These are phyloP conservation scores for Dermochelys coriacea DNA, from an alignment of 2,797 vertebrate genomes.

Conservation along the genomic window DNA sequence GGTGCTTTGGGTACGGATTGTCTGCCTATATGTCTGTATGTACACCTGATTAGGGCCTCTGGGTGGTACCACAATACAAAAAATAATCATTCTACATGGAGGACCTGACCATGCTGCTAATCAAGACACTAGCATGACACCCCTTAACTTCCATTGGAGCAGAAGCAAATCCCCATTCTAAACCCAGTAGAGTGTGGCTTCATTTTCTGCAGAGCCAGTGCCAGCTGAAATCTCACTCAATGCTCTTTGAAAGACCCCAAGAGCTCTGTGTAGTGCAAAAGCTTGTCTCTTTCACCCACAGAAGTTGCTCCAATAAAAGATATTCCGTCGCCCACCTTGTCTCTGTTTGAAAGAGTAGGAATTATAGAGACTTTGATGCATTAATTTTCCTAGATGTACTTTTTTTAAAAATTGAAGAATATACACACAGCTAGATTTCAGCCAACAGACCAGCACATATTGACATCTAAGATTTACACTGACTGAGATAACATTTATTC, in stretches of 20 bases:
- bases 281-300: neutral
- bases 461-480: conserved; percentile 51
- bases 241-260: neutral
- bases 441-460: conserved; percentile 31
- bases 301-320: no score
- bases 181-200: neutral
- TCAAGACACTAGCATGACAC: neutral
- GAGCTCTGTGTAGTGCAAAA: neutral
- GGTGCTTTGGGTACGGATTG: neutral
- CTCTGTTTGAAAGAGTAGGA: neutral
- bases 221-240: neutral
- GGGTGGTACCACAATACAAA: neutral
- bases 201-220: neutral
- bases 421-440: conserved; percentile 48
- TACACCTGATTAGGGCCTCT: neutral
- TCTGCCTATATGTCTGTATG: neutral
- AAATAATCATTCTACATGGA: neutral
- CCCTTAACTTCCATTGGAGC: neutral
- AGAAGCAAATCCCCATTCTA: neutral
- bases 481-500: conserved; percentile 70
- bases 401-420: conserved; percentile 43
- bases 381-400: neutral
- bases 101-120: no score
- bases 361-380: neutral
- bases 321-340: neutral